Conservation (phyloP, 1,140 invertebrate species). For the Drosophila carrolli region DNA sequence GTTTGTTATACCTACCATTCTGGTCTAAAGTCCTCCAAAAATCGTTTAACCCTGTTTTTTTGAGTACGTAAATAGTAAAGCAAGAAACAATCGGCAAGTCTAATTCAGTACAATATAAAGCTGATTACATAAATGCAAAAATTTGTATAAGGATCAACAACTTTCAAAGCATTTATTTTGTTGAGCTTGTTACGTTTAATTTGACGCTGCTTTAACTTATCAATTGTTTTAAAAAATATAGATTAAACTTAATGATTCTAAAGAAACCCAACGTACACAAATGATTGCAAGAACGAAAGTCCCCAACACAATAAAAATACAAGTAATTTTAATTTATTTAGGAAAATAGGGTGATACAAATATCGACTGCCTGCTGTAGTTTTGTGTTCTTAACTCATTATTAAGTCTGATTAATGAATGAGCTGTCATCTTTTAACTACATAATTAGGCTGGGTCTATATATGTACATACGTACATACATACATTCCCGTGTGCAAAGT, state of each 20-base stretch:
- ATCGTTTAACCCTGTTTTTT: too few species aligned
- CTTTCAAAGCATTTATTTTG: background rate
- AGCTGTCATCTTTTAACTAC: constrained; percentile 18
- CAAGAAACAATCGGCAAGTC: background rate
- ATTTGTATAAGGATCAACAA: too few species aligned
- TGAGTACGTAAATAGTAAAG: background rate
- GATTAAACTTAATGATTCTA: background rate
- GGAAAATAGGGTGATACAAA: background rate
- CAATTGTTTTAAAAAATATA: too few species aligned
- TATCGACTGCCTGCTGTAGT: background rate
- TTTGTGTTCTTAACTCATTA: constrained; percentile 18
- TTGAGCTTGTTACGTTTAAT: constrained; percentile 17
- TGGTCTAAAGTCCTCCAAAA: too few species aligned
- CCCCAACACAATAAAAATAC: too few species aligned
- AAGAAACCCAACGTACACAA: background rate
- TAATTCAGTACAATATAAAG: constrained; percentile 1
- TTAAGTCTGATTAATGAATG: constrained; percentile 58
- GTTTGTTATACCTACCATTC: too few species aligned
- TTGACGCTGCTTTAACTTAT: constrained; percentile 11
- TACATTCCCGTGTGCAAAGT: background rate
- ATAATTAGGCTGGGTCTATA: constrained; percentile 9
- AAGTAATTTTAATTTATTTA: too few species aligned
- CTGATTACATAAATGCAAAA: constrained; percentile 18
- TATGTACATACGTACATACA: background rate
- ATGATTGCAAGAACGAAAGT: too few species aligned